Base-by-base conservation (phyloP, 2,888 invertebrate genomes). In the Perithous albicinctus region DNA sequence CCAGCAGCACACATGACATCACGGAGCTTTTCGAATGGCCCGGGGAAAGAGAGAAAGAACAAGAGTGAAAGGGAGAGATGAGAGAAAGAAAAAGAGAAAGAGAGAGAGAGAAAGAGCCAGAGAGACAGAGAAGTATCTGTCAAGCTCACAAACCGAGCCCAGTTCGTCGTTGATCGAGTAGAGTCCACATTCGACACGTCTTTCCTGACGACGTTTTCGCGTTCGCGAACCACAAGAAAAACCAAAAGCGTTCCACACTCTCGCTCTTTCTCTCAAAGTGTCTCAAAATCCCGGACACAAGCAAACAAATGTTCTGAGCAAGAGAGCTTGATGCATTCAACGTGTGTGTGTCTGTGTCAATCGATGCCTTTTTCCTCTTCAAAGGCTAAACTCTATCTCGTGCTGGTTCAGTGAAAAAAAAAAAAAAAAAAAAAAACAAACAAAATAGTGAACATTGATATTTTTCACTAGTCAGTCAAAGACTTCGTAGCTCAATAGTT, bases 1-100 rank as follows among this genome's bases (percentile, higher is more conserved):
- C 82, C 86, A 86, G 84, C 85, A 85, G 59, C 59, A 59, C 86
- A 69, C 70, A 66, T 20, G 32, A 51, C 72, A 66, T n/a, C 80
- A 54, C 82, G 46, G 77, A 81, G 82, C 81, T 82, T 83, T 83
- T 74, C 23, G 56, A 23, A 46, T 18, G 43, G 54, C 5, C 43
- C 48, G 35, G 61, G 48, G 59, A 10, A 43, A 41, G 64, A 64
- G 63, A 51, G 54, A 56, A 41, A 41, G 54, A 74, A 18, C 26
- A n/a, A n/a, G 61, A 72, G 35, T 26, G 54, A 76, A 46, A n/a
- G 32, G 20, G 54, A 23, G 23, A 64, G 78, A 48, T 18, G 43
- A 26, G 59, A 10, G 35, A 41, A 61, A 64, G 63, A 51, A 46
- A 56, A 41, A 41, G 54, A 74, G 15, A 20, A n/a, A n/a, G 61